Conservation (phyloP, 2,113 vertebrate genomes). For the Peromyscus polionotus region DNA sequence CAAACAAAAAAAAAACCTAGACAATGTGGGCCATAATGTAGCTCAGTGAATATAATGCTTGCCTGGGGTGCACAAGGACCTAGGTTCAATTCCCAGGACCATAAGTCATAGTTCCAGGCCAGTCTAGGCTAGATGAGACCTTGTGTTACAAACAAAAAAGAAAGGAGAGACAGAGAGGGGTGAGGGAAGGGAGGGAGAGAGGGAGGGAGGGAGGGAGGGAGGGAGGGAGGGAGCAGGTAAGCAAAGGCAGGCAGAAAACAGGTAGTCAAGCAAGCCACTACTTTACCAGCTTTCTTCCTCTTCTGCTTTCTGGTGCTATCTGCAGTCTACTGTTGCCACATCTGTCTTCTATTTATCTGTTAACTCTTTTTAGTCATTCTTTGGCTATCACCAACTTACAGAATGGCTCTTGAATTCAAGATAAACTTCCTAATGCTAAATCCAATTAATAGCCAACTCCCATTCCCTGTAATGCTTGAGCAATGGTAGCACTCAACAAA, state of each 20-base stretch:
- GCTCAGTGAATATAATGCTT: neutral
- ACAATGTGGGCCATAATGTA: neutral
- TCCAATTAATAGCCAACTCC: neutral
- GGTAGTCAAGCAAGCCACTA: neutral
- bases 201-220: accelerated
- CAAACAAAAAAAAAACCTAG: neutral
- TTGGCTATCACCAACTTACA: neutral
- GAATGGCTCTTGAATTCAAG: neutral
- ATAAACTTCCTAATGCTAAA: constrained; percentile 22
- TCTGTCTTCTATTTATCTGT: neutral
- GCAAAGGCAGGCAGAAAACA: neutral
- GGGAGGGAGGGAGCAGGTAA: neutral
- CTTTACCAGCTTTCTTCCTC: neutral
- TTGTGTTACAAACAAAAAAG: neutral
- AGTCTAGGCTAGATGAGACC: neutral
- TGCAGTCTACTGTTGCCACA: neutral
- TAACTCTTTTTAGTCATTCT: neutral
- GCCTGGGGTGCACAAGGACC: neutral
- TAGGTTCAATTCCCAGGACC: neutral
- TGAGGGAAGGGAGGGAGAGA: too few species aligned
- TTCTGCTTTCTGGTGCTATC: neutral
- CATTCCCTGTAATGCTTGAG: neutral
- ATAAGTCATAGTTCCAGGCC: neutral
- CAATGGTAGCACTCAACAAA: neutral
- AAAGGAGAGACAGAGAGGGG: neutral